A percentile compares a stretch with the other conserved stretches of the same genome.
Conservation (phyloP, 2,113 vertebrate genomes). For the Upupa epops region DNA sequence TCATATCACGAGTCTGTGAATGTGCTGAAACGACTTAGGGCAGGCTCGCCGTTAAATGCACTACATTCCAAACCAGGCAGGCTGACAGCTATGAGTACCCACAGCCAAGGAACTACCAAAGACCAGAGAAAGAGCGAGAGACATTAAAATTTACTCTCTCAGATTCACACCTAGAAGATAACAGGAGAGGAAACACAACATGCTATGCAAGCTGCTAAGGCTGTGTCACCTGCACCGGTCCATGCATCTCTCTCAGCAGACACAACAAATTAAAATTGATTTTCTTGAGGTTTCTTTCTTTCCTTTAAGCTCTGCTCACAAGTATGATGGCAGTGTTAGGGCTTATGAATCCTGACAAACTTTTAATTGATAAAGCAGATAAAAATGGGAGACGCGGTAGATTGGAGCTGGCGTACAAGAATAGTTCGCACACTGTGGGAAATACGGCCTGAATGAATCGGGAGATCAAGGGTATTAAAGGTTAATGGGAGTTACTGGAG, state of each 20-base stretch:
- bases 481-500: slow-evolving; percentile 17
- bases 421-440: neutral
- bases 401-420: neutral
- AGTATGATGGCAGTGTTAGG: neutral
- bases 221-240: neutral
- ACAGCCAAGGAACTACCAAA: neutral
- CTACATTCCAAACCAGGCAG: neutral
- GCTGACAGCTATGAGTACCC: neutral
- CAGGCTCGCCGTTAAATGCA: neutral
- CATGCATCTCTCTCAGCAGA: neutral
- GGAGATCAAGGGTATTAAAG: slow-evolving; percentile 24
- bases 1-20: neutral
- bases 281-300: neutral
- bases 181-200: neutral
- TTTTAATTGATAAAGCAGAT: neutral
- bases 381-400: neutral
- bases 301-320: neutral
- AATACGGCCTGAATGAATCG: slow-evolving; percentile 21
- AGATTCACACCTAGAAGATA: neutral
- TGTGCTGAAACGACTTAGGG: neutral
- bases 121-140: neutral
- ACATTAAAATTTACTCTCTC: neutral
- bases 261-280: neutral
- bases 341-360: neutral
- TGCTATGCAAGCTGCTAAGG: neutral